Conservation (phyloP, 2,797 vertebrate species). For the Rostrhamus sociabilis region DNA sequence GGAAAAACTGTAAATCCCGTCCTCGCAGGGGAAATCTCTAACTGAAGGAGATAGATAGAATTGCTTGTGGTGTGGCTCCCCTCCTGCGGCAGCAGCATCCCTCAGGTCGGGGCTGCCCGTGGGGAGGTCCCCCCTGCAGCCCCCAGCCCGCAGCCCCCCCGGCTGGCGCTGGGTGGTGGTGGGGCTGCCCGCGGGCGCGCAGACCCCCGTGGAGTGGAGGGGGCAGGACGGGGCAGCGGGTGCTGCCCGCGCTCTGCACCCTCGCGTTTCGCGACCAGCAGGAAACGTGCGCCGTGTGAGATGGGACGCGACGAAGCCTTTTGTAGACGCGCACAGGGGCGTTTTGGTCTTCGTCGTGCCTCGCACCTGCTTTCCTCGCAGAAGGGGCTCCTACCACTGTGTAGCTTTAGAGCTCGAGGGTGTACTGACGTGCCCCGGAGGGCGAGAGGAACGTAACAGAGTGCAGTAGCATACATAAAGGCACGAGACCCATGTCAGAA, state of each 20-base stretch:
- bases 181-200: rapidly evolving
- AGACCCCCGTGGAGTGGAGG: rapidly evolving
- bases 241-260: rapidly evolving
- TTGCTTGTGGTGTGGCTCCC: background rate
- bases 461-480: background rate
- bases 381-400: background rate
- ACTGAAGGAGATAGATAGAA: background rate
- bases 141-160: background rate
- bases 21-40: background rate
- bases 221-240: background rate
- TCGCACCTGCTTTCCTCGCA: background rate
- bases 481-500: background rate
- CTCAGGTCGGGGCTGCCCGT: rapidly evolving
- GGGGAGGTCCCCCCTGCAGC: background rate
- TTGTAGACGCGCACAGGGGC: background rate
- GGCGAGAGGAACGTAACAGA: rapidly evolving
- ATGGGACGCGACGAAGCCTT: background rate
- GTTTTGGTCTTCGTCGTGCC: rapidly evolving
- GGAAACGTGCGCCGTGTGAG: rapidly evolving
- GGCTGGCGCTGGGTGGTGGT: background rate
- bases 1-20: background rate
- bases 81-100: background rate
- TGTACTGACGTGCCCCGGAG: rapidly evolving
- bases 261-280: rapidly evolving
- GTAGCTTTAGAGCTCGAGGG: background rate